Conservation (phyloP, 2,797 vertebrate species). For the Arrhamphus sclerolepis region DNA sequence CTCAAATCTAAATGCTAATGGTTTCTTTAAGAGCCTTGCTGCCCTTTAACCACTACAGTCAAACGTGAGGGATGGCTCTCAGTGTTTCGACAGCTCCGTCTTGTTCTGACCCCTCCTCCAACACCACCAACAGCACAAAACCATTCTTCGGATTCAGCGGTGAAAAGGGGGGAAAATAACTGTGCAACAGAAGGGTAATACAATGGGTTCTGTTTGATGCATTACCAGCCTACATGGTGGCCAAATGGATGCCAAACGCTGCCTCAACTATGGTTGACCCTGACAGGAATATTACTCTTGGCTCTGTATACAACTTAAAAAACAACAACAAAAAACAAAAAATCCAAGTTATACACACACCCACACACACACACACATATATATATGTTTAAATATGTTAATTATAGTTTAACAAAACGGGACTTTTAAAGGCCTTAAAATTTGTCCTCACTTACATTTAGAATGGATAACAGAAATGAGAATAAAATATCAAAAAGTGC, state of each 20-base stretch:
- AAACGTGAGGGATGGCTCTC: constrained; percentile 72
- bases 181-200: constrained; percentile 5
- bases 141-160: constrained; percentile 20
- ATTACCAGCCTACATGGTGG: not conserved
- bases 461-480: too few relatives aligned
- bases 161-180: constrained; percentile 9
- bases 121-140: constrained; percentile 16
- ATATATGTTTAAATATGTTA: too few relatives aligned
- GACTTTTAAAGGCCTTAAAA: too few relatives aligned
- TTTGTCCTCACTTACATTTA: too few relatives aligned
- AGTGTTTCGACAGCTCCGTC: constrained; percentile 59
- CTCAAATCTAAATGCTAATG: constrained; percentile 82
- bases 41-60: constrained; percentile 77
- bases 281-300: constrained; percentile 7
- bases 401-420: too few relatives aligned
- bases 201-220: constrained; percentile 11
- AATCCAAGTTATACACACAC: too few relatives aligned
- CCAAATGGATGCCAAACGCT: constrained; percentile 8
- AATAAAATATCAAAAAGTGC: too few relatives aligned
- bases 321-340: not conserved
- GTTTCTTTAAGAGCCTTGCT: constrained; percentile 75
- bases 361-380: too few relatives aligned
- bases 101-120: constrained; percentile 56
- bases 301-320: not conserved
- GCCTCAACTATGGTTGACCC: not conserved